Conservation (phyloP, 30 jellyfish, hydroid and myxozoan genomes). For the Aurelia coerulea region DNA sequence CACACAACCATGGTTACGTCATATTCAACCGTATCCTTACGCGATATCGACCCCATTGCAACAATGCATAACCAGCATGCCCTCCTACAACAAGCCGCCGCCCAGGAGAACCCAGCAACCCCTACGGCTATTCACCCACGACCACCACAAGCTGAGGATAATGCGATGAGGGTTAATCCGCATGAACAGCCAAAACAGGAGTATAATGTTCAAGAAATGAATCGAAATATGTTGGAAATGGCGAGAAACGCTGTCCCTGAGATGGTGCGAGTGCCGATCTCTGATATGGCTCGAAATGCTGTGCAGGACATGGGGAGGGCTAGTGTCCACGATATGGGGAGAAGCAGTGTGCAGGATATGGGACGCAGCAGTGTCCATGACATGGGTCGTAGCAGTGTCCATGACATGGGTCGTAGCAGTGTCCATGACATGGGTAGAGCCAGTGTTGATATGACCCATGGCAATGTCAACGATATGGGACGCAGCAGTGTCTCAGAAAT, state of each 20-base stretch:
- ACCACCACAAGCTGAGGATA: slow-evolving; percentile 60
- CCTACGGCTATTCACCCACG: slow-evolving; percentile 76
- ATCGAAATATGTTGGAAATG: slow-evolving; percentile 54
- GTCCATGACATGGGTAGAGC: slow-evolving; percentile 55
- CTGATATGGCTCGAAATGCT: slow-evolving; percentile 32
- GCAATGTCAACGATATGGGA: slow-evolving; percentile 40
- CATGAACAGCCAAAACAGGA: slow-evolving; percentile 63
- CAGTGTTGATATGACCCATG: slow-evolving; percentile 57
- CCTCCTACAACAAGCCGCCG: slow-evolving; percentile 63
- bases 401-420: slow-evolving; percentile 38
- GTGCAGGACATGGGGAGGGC: slow-evolving; percentile 53
- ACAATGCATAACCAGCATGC: slow-evolving; percentile 56
- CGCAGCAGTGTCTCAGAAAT: slow-evolving; percentile 37
- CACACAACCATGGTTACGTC: slow-evolving; percentile 74
- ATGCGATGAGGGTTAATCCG: slow-evolving; percentile 34
- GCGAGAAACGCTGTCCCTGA: slow-evolving; percentile 31
- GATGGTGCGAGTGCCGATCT: slow-evolving; percentile 35
- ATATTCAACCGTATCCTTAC: slow-evolving; percentile 65
- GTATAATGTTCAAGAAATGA: slow-evolving; percentile 40
- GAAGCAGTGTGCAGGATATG: slow-evolving; percentile 6
- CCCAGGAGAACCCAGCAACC: slow-evolving; percentile 70
- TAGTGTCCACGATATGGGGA: slow-evolving; percentile 22
- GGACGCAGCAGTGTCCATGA: background rate
- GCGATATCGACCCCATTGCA: slow-evolving; percentile 70
- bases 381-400: slow-evolving; percentile 41